Base-by-base conservation (phyloP, 2,113 vertebrate genomes). In the Pyxicephalus adspersus region DNA sequence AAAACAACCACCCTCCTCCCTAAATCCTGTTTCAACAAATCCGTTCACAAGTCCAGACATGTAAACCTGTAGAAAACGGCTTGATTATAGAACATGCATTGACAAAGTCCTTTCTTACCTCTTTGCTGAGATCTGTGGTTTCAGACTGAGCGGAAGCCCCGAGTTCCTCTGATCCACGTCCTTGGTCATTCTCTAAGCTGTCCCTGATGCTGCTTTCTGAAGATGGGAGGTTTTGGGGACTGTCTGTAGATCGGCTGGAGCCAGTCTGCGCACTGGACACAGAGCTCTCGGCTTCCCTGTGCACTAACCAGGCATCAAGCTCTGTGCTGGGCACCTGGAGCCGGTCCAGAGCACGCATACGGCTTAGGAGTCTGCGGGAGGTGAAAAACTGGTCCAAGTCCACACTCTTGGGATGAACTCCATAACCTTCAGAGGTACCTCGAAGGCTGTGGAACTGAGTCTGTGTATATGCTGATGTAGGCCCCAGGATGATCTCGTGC, bases 401-500 rank as follows among this genome's bases (percentile, higher is more conserved):
- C 91, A 98, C 95, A 77, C 98, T 98, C 84, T 99, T 99, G 70
- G 96, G 98, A 92, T 98, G 98, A 88, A 99, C 94, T 85, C 95
- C 98, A 95, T 99, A 96, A 52, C 97, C 98, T 76, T 96, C 96
- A 93, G 97, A 95, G 84, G 96, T 98, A 91, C 96, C 96, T 65
- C 95, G 91, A 85, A 98, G 95, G 91, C 96, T 97, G 93, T 99
- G 97, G 90, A 99, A 99, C 91, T 99, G 97, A n/a, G 96, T 96
- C 90, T 97, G 98, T 61, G 97, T 98, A 90, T 99, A 99, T 88
- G 98, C 98, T 15, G 98, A 99, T 91, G 96, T 99, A 84, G 95
- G 97, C 92, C 98, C 98, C 91, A 99, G 95, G 87, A 99, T 99
- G 92, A 98, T 99, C 90, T 99, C 98, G 38, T 96, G 94, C 64